Base-by-base conservation (phyloP, 2,888 invertebrate genomes). In the Drosophila setosimentum region DNA sequence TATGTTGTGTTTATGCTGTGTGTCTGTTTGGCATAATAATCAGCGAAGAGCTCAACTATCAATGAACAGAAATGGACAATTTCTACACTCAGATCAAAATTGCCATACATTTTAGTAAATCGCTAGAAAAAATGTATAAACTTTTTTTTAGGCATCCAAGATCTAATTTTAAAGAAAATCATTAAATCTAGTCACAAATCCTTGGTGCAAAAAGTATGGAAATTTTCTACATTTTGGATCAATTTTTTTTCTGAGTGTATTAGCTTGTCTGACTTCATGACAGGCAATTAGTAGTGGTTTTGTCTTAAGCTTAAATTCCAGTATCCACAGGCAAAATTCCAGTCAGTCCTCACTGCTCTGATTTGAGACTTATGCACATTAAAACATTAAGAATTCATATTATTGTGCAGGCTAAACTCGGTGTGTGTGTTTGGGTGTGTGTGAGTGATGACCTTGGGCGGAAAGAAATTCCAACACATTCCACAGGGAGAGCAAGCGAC, bases 321-420 rank as follows among this genome's bases (percentile, higher is more conserved):
- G 45, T 16, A 16, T 8, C 4, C 16, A 45, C 45, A 7, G 24
- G 45, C 24, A 24, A 45, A 16, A 45, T 24, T 45, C 45, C 45
- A 24, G 45, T 8, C 16, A 45, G 45, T 24, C 45, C 16, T 24
- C 24, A 24, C 2, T 27, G 45, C 45, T 45, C 45, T 45, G 42
- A 18, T 32, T 53, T 54, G 51, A 16, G 13, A 69, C 64, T 58
- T 33, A 18, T n/a, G 35, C 40, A 63, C 5, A 16, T 16, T 8
- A 45, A 45, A 45, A 77, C 77, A 84, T 84, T 75, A 65, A 58
- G 78, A 80, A 66, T 80, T 71, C 75, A 80, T 78, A 63, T 69
- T 60, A 72, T 27, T 48, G 60, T 7, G 13, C 48, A 32, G 45
- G 37, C 57, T 49, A 35, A 32, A 40, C 24, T 30, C 30, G 24